Base-by-base conservation (phyloP, 2,888 invertebrate species). In the Erynnis tages region DNA sequence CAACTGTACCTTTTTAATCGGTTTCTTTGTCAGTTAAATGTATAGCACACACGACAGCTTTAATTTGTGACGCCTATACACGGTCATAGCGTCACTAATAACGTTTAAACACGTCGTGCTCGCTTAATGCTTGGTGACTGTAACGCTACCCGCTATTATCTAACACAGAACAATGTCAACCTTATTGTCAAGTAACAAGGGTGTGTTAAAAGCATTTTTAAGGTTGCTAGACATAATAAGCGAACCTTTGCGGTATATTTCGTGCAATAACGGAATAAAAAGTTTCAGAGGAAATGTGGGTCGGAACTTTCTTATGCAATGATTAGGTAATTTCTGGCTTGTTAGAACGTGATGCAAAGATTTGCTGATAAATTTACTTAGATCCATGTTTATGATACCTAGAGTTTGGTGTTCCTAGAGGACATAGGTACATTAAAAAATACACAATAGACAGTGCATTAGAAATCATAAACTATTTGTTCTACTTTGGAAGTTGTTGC, bases 161-260 rank as follows among this genome's bases (percentile, higher is more conserved):
- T 29, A 2, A 19, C 13, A 19, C 14, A 30, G 34, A 35, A n/a
- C 19, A 50, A 19, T 17, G 21, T 10, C 32, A 35, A 21, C 27
- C 27, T 35, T 50, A 32, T 32, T 3, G 7, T 19, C 34, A 10
- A 13, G 19, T 7, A n/a, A 35, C 43, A 43, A 35, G 27, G 27
- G 8, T 47, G 1, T n/a, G 1, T 27, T 23, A 11, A 23, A 1
- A 17, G 19, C 5, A 25, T 2, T 4, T 29, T 16, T n/a, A 4
- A 23, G 16, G 2, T 13, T 29, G 11, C 4, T 5, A 16, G 14
- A 7, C 0, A 16, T 34, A 27, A 27, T 34, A 49, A 32, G 13
- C 40, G 13, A 34, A 49, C 34, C 49, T 49, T 41, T 43, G 40
- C 25, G 38, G 48, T 40, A 49, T 34, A 46, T 49, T 49, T 40